Evolutionary conservation across 53 echinoderm and acorn worm species (phyloP).

Genomic region (Hippasteria phrygiana): DNA sequence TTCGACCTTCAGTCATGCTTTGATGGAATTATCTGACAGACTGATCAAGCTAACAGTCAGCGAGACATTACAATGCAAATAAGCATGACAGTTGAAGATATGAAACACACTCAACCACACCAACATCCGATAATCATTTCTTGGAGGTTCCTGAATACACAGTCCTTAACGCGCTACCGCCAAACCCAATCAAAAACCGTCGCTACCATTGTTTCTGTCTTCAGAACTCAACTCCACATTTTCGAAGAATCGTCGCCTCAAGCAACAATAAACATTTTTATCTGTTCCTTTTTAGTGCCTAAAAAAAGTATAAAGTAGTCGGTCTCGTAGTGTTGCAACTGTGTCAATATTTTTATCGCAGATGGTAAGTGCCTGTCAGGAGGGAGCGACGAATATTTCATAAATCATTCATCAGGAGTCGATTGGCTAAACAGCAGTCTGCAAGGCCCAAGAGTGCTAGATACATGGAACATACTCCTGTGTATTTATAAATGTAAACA

Average conservation of each 20-base stretch:
- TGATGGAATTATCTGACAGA: not conserved
- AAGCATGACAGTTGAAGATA: no score
- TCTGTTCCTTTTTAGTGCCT: constrained; percentile 12
- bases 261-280: not conserved
- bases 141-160: no score
- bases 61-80: no score
- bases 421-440: not conserved
- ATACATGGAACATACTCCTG: not conserved
- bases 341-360: constrained; percentile 27
- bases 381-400: constrained; percentile 28
- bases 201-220: not conserved
- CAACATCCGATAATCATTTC: no score
- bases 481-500: not conserved
- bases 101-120: no score
- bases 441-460: not conserved
- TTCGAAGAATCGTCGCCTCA: not conserved
- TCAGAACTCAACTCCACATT: not conserved
- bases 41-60: no score
- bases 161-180: no score
- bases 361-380: constrained; percentile 34
- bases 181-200: not conserved
- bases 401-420: constrained; percentile 30
- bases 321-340: not conserved
- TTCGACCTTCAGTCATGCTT: not conserved
- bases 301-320: not conserved